phyloP scores from a whole-genome alignment of 2,113 vertebrate species.

The Megaceryle maxima region DNA sequence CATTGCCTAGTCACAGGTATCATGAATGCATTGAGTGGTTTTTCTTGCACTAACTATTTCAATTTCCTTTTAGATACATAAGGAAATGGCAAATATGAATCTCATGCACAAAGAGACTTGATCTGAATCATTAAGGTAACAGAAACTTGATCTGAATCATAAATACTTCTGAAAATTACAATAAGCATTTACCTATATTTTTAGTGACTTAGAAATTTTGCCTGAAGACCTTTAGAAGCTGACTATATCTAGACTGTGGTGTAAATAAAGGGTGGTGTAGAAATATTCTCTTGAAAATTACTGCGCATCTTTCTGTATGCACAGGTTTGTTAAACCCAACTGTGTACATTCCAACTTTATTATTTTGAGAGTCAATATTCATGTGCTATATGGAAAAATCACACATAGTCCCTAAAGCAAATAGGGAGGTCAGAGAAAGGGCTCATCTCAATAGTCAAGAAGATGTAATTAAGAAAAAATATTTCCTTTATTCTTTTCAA shows the following conservation, averaged over 20 bases:
- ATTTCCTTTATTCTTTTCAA: not conserved
- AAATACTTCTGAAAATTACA: not conserved
- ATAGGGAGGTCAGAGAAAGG: not conserved
- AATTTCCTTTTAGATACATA: not conserved
- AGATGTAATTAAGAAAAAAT: not conserved
- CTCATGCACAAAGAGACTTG: not conserved
- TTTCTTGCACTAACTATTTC: not conserved
- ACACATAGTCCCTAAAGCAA: not conserved
- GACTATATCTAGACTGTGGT: not conserved
- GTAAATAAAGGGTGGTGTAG: not conserved
- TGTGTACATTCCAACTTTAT: not conserved
- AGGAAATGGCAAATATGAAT: not conserved
- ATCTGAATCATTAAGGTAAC: not conserved
- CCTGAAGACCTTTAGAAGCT: not conserved
- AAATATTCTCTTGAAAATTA: not conserved
- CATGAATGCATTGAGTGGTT: not conserved
- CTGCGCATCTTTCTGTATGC: not conserved
- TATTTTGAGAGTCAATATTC: not conserved
- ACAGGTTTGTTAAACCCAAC: not conserved
- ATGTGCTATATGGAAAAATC: not conserved
- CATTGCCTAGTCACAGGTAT: not conserved
- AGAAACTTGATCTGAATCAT: not conserved
- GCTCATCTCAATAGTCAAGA: not conserved
- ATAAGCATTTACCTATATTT: not conserved
- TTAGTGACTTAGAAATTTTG: not conserved